Conservation (phyloP, 2,888 invertebrate species). For the Fragum sueziense region DNA sequence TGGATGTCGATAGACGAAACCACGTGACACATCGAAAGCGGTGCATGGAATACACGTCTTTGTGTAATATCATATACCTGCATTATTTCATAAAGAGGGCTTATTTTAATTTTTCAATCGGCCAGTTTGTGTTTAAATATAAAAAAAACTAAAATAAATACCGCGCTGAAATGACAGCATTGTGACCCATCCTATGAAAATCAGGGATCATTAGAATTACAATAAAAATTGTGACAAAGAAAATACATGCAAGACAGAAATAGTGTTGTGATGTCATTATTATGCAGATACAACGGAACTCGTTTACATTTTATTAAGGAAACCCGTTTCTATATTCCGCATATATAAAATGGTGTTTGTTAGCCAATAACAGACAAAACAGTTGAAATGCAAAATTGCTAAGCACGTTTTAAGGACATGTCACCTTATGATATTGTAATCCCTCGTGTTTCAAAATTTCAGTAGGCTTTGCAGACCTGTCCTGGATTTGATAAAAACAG, state of each 20-base stretch:
- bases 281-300: not conserved
- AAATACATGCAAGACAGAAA: not conserved
- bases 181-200: not conserved
- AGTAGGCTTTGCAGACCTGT: too few relatives aligned
- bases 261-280: not conserved
- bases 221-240: not conserved
- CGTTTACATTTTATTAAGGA: not conserved
- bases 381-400: too few relatives aligned
- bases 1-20: constrained; percentile 80
- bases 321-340: too few relatives aligned
- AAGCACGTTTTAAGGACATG: too few relatives aligned
- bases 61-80: too few relatives aligned
- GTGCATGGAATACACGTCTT: too few relatives aligned
- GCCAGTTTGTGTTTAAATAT: not conserved
- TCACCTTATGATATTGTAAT: too few relatives aligned
- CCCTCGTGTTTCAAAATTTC: too few relatives aligned
- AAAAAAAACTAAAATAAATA: not conserved
- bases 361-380: too few relatives aligned
- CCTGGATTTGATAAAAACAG: too few relatives aligned
- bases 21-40: too few relatives aligned
- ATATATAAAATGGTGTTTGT: too few relatives aligned
- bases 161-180: not conserved
- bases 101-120: not conserved
- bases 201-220: not conserved
- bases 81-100: not conserved